These are phyloP conservation scores for Bothrops jararaca DNA, from an alignment of 2,113 vertebrate species.

Conservation along the genomic window DNA sequence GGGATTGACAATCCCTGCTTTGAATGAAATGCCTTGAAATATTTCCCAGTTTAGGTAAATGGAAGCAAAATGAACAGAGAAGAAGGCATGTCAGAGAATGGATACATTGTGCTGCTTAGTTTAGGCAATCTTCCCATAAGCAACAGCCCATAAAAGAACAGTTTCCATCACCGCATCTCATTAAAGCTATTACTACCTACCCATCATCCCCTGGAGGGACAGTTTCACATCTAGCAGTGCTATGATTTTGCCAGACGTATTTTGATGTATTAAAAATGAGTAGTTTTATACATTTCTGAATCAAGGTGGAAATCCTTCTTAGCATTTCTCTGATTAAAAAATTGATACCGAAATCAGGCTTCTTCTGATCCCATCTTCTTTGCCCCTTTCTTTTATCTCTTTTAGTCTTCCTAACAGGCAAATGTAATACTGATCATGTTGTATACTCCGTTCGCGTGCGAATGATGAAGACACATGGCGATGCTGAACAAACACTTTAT, in stretches of 20 bases:
- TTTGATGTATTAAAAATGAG: neutral
- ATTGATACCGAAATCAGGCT: neutral
- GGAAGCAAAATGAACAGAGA: neutral
- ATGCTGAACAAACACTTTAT: no score
- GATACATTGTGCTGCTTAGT: neutral
- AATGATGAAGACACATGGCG: no score
- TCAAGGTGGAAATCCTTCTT: neutral
- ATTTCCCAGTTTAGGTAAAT: neutral
- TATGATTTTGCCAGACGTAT: neutral
- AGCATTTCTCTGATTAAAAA: neutral
- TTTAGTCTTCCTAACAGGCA: neutral
- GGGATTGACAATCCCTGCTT: neutral
- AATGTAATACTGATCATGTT: neutral
- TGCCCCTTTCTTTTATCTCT: neutral
- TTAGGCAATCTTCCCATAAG: neutral
- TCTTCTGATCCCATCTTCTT: neutral
- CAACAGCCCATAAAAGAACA: neutral
- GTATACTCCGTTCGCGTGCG: no score
- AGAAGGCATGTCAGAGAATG: neutral
- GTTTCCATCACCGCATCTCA: neutral
- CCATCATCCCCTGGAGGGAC: neutral
- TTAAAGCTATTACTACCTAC: neutral
- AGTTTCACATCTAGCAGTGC: neutral
- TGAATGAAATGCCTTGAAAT: neutral
- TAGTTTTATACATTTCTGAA: neutral